Evolutionary conservation across 1,140 invertebrate species (phyloP), one percentile per base, ranked within the genome.

Genomic region (Hycleus phaleratus): DNA sequence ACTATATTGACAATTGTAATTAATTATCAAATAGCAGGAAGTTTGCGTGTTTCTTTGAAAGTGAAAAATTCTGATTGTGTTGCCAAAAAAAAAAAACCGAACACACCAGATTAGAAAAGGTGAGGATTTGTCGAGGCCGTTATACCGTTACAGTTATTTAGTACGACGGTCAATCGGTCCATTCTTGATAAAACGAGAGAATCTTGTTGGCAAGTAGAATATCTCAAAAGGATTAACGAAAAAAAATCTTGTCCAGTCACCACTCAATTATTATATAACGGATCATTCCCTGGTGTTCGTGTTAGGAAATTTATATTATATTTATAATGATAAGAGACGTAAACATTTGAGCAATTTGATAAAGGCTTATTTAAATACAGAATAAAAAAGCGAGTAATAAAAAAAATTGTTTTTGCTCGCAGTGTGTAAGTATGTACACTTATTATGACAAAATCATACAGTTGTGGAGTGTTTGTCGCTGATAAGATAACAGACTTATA

Each of bases 71-170:
- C 26, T 32, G 26, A 7, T 32, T 32, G 32, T 32, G 32, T 32
- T 32, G 32, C 3, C 32, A 32, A 32, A 32, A 32, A 32, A 32
- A 32, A 32, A 32, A 32, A 32, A 32, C 4, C 32, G 7, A 32
- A 40, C 44, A 53, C 38, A 53, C 44, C 40, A 26, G 10, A 53
- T 32, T 53, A 43, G 42, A 53, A 53, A 53, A 53, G 51, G 51
- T 53, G 51, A 53, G 45, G 51, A 45, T 40, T 40, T 44, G 40
- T 53, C 40, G 51, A 42, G 51, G 51, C 51, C 51, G 51, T 53
- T 53, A 53, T 45, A 53, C 51, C 51, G 51, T 53, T 53, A 53
- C 51, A 53, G 25, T 26, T 45, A 53, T 53, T 53, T 53, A 45
- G 51, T 25, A 46, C 51, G 51, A 25, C 51, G 51, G 51, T 53